A percentile compares a stretch with the other conserved stretches of the same genome.
These are phyloP conservation scores for Meliscaeva auricollis DNA, from an alignment of 2,888 invertebrate genomes.

Conservation along the genomic window DNA sequence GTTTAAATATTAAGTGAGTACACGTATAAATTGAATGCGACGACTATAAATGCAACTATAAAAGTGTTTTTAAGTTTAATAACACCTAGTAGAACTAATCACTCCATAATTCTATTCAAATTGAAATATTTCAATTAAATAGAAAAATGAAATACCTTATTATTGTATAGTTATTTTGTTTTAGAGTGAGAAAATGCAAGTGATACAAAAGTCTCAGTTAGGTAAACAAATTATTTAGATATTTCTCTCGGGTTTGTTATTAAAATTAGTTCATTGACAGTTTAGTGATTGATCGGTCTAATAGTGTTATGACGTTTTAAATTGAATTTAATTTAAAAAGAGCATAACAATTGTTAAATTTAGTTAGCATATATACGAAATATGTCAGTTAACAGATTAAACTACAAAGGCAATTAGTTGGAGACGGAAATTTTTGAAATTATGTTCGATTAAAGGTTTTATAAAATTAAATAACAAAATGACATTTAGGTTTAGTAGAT, in stretches of 20 bases:
- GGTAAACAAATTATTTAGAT: neutral
- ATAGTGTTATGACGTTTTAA: constrained; percentile 19
- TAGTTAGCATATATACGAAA: neutral
- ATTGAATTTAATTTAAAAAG: constrained; percentile 23
- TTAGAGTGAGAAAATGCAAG: constrained; percentile 6
- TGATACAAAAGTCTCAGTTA: constrained; percentile 4
- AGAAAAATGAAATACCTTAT: too few relatives aligned
- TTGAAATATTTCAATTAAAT: neutral
- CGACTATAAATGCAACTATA: neutral
- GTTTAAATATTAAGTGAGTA: constrained; percentile 55
- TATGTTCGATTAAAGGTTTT: neutral
- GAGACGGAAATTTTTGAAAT: neutral
- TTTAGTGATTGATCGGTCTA: constrained; percentile 4
- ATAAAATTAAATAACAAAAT: too few relatives aligned
- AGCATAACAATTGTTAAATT: constrained; percentile 1
- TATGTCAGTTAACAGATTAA: neutral
- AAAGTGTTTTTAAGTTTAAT: neutral
- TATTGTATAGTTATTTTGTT: neutral
- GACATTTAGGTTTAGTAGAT: too few relatives aligned
- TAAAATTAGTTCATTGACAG: neutral
- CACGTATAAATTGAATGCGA: neutral
- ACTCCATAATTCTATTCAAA: constrained; percentile 1
- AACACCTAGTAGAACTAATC: neutral
- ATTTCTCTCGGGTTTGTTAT: neutral
- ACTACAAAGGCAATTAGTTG: neutral